Evolutionary conservation across 2,888 invertebrate species (phyloP), one percentile per base, ranked within the genome.

Genomic region (Theristus sp.): DNA sequence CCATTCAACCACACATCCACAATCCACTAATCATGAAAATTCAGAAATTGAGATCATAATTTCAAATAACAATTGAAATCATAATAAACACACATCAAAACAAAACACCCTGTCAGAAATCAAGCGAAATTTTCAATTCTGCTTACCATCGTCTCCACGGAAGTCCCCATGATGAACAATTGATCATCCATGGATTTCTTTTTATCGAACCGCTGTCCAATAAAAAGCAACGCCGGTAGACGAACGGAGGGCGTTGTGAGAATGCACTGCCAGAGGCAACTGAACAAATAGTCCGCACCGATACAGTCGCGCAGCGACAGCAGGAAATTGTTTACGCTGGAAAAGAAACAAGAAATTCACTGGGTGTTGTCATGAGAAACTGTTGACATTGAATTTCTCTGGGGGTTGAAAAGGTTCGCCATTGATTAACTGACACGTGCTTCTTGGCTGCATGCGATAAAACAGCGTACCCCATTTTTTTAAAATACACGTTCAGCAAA

Each of bases 241-340:
- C 89, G 81, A 38, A 88, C 84, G 2, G 83, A 82, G 29, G 86
- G 84, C 75, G 86, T 86, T 56, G 84, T 84, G 47, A 84, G 81
- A 58, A 89, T 81, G 70, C 87, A 85, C 71, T 87, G 85, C 90
- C 90, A 90, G 54, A 90, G 78, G 71, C 86, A 86, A 1, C 85
- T 84, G 76, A 87, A 89, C 77, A 89, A 90, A 73, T 84, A 84
- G 61, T 81, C 80, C 0, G 83, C 80, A 59, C 84, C 86, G 20
- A 87, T 86, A 47, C 84, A 64, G 1, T 68, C 67, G 59, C 67
- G 65, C 24, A 71, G 66, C 55, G 61, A 58, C 68, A 83, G 82
- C 63, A 85, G 71, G 60, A 85, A 75, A 49, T 76, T 75, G 70
- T 81, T 82, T 1, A 82, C 83, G 68, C 83, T 82, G 66, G 1